phyloP scores from a whole-genome alignment of 2,113 vertebrate species.

The Microtus ochrogaster region DNA sequence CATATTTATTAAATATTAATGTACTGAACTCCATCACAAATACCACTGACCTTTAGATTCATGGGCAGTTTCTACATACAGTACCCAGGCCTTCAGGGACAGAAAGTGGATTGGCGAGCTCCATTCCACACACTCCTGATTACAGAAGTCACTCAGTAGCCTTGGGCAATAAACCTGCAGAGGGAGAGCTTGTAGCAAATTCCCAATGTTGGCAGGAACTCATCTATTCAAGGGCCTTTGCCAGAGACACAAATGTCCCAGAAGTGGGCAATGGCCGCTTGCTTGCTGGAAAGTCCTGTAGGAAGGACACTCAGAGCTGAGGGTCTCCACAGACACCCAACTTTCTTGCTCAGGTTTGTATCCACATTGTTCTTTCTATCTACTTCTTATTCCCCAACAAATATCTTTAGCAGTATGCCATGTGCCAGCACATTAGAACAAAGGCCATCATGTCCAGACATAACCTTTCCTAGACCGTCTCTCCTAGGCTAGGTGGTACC shows the following conservation, averaged over 20 bases:
- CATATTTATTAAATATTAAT: neutral
- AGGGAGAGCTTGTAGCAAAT: constrained; percentile 23
- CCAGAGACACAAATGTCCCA: neutral
- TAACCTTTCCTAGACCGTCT: neutral
- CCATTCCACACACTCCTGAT: neutral
- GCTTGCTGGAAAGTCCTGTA: neutral
- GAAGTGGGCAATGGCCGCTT: neutral
- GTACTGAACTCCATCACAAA: neutral
- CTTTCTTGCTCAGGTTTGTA: neutral
- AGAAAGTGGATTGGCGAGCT: neutral
- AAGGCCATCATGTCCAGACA: neutral
- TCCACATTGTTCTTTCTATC: neutral
- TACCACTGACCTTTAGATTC: neutral
- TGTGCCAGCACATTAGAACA: neutral
- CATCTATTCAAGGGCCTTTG: neutral
- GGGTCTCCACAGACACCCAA: neutral
- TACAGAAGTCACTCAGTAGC: neutral
- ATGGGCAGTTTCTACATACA: neutral
- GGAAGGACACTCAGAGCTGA: neutral
- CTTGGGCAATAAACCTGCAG: neutral
- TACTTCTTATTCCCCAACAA: constrained; percentile 39
- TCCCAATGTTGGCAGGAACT: neutral
- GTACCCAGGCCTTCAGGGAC: neutral
- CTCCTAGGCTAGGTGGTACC: neutral
- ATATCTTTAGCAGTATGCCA: neutral